phyloP scores from a whole-genome alignment of 2,888 invertebrate genomes.

The Cremastinae sp. region DNA sequence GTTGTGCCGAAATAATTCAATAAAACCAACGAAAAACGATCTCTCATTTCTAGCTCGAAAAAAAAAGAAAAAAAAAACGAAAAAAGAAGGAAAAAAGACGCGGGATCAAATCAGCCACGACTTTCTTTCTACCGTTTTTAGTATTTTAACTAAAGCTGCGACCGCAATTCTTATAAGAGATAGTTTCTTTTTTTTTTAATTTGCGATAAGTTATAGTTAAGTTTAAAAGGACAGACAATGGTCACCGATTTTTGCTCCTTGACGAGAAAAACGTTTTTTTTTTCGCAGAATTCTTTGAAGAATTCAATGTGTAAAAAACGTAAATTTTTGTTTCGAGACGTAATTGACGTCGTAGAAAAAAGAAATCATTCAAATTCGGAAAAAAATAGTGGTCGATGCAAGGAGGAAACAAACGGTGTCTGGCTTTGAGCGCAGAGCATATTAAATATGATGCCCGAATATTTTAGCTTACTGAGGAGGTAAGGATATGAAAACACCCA shows the following conservation, averaged over 20 bases:
- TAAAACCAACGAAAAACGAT: neutral
- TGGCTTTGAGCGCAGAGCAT: conserved; percentile 70
- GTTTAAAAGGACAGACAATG: conserved; percentile 68
- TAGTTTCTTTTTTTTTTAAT: conserved; percentile 58
- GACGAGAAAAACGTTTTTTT: conserved; percentile 15
- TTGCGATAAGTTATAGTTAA: conserved; percentile 70
- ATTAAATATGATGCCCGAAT: conserved; percentile 79
- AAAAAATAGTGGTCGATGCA: too few relatives aligned
- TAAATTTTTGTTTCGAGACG: too few relatives aligned
- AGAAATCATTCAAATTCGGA: conserved; percentile 18
- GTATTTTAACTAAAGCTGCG: conserved; percentile 32
- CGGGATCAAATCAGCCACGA: conserved; percentile 32
- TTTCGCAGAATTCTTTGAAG: neutral
- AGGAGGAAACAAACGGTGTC: conserved; percentile 55
- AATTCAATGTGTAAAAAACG: too few relatives aligned
- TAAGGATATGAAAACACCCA: conserved; percentile 79
- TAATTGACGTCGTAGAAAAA: too few relatives aligned
- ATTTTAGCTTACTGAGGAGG: conserved; percentile 81
- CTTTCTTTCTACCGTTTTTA: conserved; percentile 49
- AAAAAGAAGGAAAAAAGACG: neutral
- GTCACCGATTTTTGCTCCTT: conserved; percentile 56
- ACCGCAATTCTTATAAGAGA: conserved; percentile 45
- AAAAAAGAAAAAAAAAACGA: neutral
- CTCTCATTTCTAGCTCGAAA: neutral
- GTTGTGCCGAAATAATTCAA: neutral